Evolutionary conservation across 2,888 invertebrate genomes (phyloP).

Genomic region (Thera britannica): DNA sequence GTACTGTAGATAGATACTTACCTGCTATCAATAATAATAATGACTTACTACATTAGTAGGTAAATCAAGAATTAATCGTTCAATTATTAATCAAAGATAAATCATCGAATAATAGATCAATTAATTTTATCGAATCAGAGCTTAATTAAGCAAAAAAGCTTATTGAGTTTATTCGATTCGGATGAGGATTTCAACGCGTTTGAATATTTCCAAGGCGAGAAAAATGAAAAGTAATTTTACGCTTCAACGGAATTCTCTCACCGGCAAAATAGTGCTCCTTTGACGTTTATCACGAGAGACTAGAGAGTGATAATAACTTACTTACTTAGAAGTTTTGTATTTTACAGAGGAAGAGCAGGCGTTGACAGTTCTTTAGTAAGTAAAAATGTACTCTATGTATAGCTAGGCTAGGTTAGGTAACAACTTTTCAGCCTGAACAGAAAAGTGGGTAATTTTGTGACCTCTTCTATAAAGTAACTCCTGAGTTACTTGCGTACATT

Average conservation of each 20-base stretch:
- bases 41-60: too few species aligned
- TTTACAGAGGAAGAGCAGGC: neutral
- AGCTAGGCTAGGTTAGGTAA: neutral
- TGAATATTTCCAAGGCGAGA: slow-evolving; percentile 59
- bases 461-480: too few species aligned
- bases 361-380: neutral
- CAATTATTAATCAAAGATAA: too few species aligned
- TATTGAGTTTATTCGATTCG: slow-evolving; percentile 17
- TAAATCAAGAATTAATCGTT: too few species aligned
- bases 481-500: too few species aligned
- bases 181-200: slow-evolving; percentile 26
- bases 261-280: neutral
- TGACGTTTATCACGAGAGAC: slow-evolving; percentile 20
- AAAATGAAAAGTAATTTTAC: slow-evolving; percentile 71
- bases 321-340: neutral
- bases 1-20: too few species aligned
- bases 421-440: too few species aligned
- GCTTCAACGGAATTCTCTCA: slow-evolving; percentile 72
- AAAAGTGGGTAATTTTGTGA: too few species aligned
- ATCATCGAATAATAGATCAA: too few species aligned
- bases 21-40: too few species aligned
- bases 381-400: neutral
- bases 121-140: too few species aligned
- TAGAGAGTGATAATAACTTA: too few species aligned
- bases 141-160: slow-evolving; percentile 1